Percentiles rank a stretch among this genome's conserved stretches.
These are phyloP conservation scores for Polypterus senegalus DNA, from an alignment of 2,113 vertebrate species.

Conservation along the genomic window DNA sequence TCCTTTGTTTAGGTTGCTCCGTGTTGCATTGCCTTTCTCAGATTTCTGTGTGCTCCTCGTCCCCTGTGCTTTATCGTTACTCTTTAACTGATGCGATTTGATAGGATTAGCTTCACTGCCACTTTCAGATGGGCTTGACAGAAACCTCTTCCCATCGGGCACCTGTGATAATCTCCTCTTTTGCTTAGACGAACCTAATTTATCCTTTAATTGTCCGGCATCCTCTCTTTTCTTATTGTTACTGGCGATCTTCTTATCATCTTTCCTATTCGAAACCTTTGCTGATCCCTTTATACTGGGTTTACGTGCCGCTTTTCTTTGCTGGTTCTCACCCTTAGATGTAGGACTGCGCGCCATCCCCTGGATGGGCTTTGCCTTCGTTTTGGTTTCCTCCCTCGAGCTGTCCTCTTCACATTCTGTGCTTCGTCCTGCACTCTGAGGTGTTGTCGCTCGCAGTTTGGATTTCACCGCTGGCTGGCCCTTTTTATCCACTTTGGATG, in stretches of 20 bases:
- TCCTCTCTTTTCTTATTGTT: slow-evolving; percentile 3
- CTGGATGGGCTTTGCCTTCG: slow-evolving; percentile 5
- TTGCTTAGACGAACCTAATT: neutral
- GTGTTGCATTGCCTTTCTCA: neutral
- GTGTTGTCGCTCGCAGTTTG: too few species aligned
- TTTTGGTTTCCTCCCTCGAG: slow-evolving; percentile 25
- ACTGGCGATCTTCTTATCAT: slow-evolving; percentile 5
- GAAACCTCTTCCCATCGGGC: slow-evolving; percentile 10
- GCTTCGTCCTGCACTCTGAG: too few species aligned
- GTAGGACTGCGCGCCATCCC: neutral
- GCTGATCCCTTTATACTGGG: neutral
- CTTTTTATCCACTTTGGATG: slow-evolving; percentile 2
- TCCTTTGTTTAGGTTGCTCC: too few species aligned
- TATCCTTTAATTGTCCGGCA: neutral
- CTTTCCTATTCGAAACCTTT: neutral
- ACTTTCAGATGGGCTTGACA: neutral
- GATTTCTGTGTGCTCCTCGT: slow-evolving; percentile 17
- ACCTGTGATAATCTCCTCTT: neutral
- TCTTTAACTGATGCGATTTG: slow-evolving; percentile 16
- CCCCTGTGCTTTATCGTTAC: slow-evolving; percentile 8
- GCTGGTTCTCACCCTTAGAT: neutral
- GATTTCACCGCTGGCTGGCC: neutral
- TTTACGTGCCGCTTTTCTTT: neutral
- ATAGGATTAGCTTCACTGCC: neutral
- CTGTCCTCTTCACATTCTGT: neutral